Evolutionary conservation across 2,888 invertebrate genomes (phyloP).

Genomic region (Oxyteleia sp.): DNA sequence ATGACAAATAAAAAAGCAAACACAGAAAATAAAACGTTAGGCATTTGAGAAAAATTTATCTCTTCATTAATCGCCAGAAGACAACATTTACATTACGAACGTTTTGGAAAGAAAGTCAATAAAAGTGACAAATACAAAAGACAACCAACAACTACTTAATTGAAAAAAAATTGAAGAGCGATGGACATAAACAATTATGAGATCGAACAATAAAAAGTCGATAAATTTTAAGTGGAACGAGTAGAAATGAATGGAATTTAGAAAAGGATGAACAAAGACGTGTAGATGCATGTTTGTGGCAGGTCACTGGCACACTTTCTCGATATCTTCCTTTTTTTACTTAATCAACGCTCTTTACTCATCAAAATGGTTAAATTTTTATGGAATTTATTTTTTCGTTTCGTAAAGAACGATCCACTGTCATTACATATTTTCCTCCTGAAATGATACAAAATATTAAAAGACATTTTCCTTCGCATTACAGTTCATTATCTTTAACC

Average conservation of each 20-base stretch:
- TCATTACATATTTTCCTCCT: neutral
- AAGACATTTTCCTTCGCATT: neutral
- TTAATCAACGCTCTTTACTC: slow-evolving; percentile 56
- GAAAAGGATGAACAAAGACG: slow-evolving; percentile 72
- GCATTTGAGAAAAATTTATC: too few relatives aligned
- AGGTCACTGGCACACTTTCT: slow-evolving; percentile 85
- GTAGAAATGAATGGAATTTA: slow-evolving; percentile 71
- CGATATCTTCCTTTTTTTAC: slow-evolving; percentile 78
- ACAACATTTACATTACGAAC: too few relatives aligned
- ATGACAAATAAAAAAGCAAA: neutral
- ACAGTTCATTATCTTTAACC: neutral
- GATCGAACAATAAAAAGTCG: slow-evolving; percentile 49
- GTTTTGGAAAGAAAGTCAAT: neutral
- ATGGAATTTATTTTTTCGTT: slow-evolving; percentile 24
- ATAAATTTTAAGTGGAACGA: slow-evolving; percentile 66
- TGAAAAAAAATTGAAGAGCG: too few relatives aligned
- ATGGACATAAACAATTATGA: slow-evolving; percentile 34
- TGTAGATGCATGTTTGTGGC: slow-evolving; percentile 77
- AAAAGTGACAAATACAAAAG: neutral
- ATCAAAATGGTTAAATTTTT: slow-evolving; percentile 56
- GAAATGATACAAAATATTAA: neutral
- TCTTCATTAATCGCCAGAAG: too few relatives aligned
- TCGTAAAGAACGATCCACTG: too few relatives aligned
- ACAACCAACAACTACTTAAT: neutral
- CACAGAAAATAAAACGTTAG: neutral